Evolutionary conservation across 1,140 invertebrate species (phyloP).

Genomic region (Aphelenchoides fujianensis): DNA sequence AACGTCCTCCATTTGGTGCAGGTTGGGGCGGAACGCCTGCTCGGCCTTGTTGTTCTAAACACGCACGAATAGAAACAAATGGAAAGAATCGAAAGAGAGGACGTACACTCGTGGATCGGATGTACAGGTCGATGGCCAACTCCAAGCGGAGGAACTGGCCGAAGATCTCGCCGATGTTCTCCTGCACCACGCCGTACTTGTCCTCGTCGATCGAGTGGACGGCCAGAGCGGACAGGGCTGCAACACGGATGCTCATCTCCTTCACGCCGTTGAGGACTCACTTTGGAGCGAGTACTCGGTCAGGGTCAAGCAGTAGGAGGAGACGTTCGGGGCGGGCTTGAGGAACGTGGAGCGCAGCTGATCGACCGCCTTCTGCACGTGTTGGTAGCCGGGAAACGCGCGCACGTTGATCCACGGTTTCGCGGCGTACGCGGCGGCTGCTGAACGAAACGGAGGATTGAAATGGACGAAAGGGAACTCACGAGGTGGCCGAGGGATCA

Average conservation of each 20-base stretch:
- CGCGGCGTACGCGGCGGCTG: not conserved
- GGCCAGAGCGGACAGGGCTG: constrained; percentile 4
- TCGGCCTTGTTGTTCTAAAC: constrained; percentile 12
- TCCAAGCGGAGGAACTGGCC: not conserved
- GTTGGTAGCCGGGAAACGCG: not conserved
- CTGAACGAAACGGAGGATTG: not conserved
- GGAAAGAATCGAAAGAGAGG: not conserved
- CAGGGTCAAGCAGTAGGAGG: constrained; percentile 69
- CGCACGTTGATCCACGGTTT: not conserved
- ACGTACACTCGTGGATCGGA: constrained; percentile 18
- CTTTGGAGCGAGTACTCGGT: constrained; percentile 69
- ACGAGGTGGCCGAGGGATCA: not conserved
- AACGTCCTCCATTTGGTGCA: constrained; percentile 9
- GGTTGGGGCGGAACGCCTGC: constrained; percentile 10
- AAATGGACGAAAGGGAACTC: not conserved
- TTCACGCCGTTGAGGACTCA: not conserved
- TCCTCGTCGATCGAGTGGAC: constrained; percentile 14
- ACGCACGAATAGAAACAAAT: no score
- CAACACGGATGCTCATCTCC: not conserved
- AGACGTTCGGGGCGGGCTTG: not conserved
- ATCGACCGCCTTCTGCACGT: not conserved
- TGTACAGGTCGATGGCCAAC: constrained; percentile 13
- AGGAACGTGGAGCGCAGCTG: not conserved
- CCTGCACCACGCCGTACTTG: constrained; percentile 15
- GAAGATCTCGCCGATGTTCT: not conserved